Conservation (phyloP, 2,113 vertebrate genomes). For the Nematolebias whitei region DNA sequence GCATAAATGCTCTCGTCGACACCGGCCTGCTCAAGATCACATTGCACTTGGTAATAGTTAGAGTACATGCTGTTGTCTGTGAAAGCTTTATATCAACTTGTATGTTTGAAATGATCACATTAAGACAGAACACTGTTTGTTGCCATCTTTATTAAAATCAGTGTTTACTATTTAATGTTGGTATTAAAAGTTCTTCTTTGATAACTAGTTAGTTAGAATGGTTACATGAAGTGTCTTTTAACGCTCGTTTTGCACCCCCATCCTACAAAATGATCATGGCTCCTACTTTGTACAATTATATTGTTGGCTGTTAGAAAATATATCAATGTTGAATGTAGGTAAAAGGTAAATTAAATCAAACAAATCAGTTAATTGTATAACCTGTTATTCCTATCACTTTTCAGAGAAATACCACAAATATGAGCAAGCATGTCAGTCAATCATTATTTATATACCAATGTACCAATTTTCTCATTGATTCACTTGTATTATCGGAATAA, state of each 20-base stretch:
- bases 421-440: too few relatives aligned
- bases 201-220: not conserved
- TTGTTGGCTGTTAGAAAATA: too few relatives aligned
- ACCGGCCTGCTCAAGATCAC: constrained; percentile 56
- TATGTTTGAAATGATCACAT: constrained; percentile 4
- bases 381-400: not conserved
- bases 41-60: constrained; percentile 59
- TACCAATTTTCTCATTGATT: not conserved
- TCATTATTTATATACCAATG: not conserved
- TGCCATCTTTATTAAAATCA: not conserved
- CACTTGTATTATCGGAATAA: not conserved
- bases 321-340: too few relatives aligned
- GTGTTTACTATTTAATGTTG: not conserved
- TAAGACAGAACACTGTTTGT: not conserved
- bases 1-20: constrained; percentile 47
- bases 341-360: too few relatives aligned
- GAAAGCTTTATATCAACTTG: constrained; percentile 4
- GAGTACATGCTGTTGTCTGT: constrained; percentile 15
- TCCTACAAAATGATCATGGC: too few relatives aligned
- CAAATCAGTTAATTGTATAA: too few relatives aligned
- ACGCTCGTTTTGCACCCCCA: too few relatives aligned
- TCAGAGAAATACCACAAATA: too few relatives aligned
- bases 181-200: not conserved
- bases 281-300: too few relatives aligned
- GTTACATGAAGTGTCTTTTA: not conserved